Base-by-base conservation (phyloP, 2,888 invertebrate species). In the Molorchus minor region DNA sequence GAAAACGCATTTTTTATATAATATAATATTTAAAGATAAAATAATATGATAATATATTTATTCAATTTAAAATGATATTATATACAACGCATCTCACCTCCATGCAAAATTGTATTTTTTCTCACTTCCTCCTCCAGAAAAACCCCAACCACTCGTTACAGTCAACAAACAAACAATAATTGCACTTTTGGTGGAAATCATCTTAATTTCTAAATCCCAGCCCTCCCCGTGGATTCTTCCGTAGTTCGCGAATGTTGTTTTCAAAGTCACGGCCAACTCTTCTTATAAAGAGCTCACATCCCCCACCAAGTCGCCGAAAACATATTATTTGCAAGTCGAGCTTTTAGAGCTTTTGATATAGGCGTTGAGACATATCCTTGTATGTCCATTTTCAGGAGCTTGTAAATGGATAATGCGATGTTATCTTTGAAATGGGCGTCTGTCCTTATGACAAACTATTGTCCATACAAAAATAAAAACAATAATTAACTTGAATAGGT, bases 191-290 rank as follows among this genome's bases (percentile, higher is more conserved):
- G n/a, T n/a, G n/a, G 25, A 25, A 25, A 51, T 29, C 49, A 51
- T 52, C n/a, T 17, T 44, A 30, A 21, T 8, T 47, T 35, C 4
- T 46, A 19, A 21, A 44, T 38, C 16, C 12, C 25, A 7, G 19
- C 40, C 29, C 33, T 30, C 49, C 49, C 62, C 30, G n/a, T 38
- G 12, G 15, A 19, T 46, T 56, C 51, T 47, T 40, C 21, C 47
- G 45, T 49, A 71, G 69, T 71, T 70, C 65, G 70, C 69, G 67
- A 66, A 69, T n/a, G n/a, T 73, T 71, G 68, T 65, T 69, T 67
- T 69, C 72, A 73, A 71, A 73, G 71, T 75, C 74, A 71, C 67
- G 73, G 71, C 59, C 69, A 61, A 8, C 52, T 51, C 61, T 59
- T 64, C 52, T 64, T 64, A 64, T 64, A 64, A 46, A 61, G 56